Percentiles rank a stretch among this genome's conserved stretches.
phyloP scores from a whole-genome alignment of 2,797 vertebrate genomes.

The Saxicola maurus region DNA sequence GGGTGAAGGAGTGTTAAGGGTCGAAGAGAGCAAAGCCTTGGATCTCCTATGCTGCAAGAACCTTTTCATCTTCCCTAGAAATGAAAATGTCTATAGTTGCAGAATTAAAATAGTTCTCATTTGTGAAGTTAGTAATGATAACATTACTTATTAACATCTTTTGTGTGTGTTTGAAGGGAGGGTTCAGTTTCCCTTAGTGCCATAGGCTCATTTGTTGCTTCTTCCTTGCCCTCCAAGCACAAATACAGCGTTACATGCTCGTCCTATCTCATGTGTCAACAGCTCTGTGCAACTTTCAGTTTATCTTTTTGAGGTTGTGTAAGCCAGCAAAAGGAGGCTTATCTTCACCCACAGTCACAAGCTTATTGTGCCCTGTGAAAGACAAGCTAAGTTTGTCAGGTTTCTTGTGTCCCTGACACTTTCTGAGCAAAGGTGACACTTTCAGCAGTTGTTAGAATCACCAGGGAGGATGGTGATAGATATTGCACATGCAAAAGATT shows the following conservation, averaged over 20 bases:
- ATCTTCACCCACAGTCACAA: not conserved
- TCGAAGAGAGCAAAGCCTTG: not conserved
- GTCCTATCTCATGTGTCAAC: not conserved
- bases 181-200: not conserved
- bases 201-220: not conserved
- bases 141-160: not conserved
- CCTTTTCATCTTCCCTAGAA: not conserved
- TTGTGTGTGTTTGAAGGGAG: not conserved
- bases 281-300: not conserved
- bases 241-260: fast-evolving
- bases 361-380: not conserved
- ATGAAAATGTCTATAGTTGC: not conserved
- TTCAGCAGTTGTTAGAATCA: not conserved
- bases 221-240: not conserved
- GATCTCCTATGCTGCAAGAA: not conserved
- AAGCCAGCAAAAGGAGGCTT: not conserved
- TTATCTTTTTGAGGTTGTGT: not conserved
- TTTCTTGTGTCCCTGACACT: not conserved
- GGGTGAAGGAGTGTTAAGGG: not conserved
- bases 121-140: not conserved
- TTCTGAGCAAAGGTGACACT: not conserved
- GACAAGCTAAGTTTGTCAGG: not conserved
- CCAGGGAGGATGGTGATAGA: not conserved
- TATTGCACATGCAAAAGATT: not conserved
- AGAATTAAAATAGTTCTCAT: not conserved